Evolutionary conservation across 2,797 vertebrate species (phyloP).

Genomic region (Cuniculus paca): DNA sequence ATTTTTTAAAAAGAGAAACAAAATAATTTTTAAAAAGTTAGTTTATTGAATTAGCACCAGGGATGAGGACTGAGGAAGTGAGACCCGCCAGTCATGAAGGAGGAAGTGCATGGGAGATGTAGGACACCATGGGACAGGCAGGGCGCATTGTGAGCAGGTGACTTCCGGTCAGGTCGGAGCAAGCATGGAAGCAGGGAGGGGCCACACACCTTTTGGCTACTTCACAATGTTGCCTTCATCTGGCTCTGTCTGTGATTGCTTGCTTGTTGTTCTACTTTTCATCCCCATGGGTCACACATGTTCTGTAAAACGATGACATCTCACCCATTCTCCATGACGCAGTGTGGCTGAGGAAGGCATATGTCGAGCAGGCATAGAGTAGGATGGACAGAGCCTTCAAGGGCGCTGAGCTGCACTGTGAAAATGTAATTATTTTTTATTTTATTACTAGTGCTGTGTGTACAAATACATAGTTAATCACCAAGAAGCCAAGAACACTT

Average conservation of each 20-base stretch:
- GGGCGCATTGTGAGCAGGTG: not conserved
- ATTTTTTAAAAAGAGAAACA: not conserved
- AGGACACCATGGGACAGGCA: not conserved
- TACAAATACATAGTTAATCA: not conserved
- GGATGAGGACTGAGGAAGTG: conserved; percentile 21
- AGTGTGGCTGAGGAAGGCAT: not conserved
- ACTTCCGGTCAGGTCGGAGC: not conserved
- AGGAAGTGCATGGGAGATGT: not conserved
- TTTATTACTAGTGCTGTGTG: not conserved
- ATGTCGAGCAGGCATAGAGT: not conserved
- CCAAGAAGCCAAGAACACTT: not conserved
- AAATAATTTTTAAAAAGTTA: conserved; percentile 39
- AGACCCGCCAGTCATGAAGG: not conserved
- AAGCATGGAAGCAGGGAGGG: not conserved
- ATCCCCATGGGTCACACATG: not conserved
- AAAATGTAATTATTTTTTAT: not conserved
- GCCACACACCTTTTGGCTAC: not conserved
- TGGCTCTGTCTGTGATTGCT: not conserved
- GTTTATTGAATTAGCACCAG: conserved; percentile 38
- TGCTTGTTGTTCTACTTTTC: not conserved
- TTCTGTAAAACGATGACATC: conserved; percentile 24
- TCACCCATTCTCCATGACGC: not conserved
- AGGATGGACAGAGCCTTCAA: not conserved
- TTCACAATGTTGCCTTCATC: not conserved
- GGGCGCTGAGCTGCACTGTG: not conserved